Evolutionary conservation across 2,888 invertebrate genomes (phyloP).

Genomic region (Eupithecia vulgata): DNA sequence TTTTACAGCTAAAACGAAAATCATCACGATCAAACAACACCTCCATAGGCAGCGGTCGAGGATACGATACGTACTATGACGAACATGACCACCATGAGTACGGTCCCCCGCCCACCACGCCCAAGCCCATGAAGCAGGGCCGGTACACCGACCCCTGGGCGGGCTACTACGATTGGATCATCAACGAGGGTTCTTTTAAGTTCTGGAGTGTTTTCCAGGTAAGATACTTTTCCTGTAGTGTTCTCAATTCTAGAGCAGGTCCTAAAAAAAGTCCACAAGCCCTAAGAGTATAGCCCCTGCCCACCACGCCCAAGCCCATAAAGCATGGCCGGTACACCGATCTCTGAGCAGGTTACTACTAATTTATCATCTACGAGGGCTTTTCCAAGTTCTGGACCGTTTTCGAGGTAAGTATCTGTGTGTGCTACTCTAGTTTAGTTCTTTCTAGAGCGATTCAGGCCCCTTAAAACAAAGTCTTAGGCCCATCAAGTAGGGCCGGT

Average conservation of each 20-base stretch:
- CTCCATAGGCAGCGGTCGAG: conserved; percentile 62
- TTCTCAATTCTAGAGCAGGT: neutral
- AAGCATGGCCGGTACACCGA: conserved; percentile 86
- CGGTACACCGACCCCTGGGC: conserved; percentile 89
- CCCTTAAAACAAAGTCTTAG: no score
- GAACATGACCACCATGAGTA: conserved; percentile 64
- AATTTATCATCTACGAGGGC: conserved; percentile 94
- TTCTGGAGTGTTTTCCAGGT: conserved; percentile 96
- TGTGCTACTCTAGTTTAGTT: no score
- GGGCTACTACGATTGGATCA: conserved; percentile 93
- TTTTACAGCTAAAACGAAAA: conserved; percentile 56
- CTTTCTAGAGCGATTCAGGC: no score
- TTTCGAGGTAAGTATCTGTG: neutral
- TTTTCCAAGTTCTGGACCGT: conserved; percentile 95
- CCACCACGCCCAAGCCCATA: conserved; percentile 77
- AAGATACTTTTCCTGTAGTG: conserved; percentile 43
- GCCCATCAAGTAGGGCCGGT: no score
- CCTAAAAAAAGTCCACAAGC: conserved; percentile 52
- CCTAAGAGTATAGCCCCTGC: conserved; percentile 56
- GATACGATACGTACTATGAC: conserved; percentile 78
- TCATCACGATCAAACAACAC: conserved; percentile 49
- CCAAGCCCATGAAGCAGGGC: conserved; percentile 83
- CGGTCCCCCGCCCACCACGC: conserved; percentile 69
- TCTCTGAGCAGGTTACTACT: conserved; percentile 92
- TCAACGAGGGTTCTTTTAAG: conserved; percentile 94